Percentiles rank a stretch among this genome's conserved stretches.
Conservation (phyloP, 1,140 invertebrate genomes). For the Zaprionus vittiger region DNA sequence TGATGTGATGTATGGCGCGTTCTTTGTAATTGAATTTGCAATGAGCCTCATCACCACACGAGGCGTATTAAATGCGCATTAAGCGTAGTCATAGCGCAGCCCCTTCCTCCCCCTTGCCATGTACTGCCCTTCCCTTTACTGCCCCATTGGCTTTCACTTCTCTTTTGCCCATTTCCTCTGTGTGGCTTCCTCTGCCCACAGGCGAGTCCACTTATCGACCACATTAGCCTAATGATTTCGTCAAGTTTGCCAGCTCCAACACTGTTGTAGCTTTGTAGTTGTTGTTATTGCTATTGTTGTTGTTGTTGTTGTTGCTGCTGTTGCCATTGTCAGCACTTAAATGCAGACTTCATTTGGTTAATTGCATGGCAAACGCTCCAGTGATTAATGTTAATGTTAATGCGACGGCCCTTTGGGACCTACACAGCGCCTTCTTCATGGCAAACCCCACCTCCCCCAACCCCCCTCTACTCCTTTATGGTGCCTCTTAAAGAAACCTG, state of each 20-base stretch:
- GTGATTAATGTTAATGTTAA: conserved; percentile 75
- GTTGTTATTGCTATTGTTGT: neutral
- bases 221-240: conserved; percentile 79
- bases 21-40: conserved; percentile 65
- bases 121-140: neutral
- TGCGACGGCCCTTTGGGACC: conserved; percentile 50
- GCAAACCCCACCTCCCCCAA: neutral
- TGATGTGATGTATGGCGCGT: conserved; percentile 28
- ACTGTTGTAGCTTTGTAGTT: neutral
- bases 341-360: conserved; percentile 81
- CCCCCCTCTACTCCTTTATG: neutral
- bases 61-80: conserved; percentile 73
- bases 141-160: neutral
- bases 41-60: conserved; percentile 33
- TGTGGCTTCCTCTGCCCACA: conserved; percentile 42
- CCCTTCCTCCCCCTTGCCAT: neutral
- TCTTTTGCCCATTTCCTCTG: conserved; percentile 13
- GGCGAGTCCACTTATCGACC: conserved; percentile 73
- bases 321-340: conserved; percentile 74
- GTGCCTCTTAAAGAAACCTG: conserved; percentile 23
- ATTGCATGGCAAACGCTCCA: conserved; percentile 77
- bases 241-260: conserved; percentile 48
- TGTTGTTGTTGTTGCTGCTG: conserved; percentile 18
- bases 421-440: conserved; percentile 11
- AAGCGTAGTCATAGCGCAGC: conserved; percentile 40